Conservation (phyloP, 2,888 invertebrate genomes). For the Gastracanthus pulcherrimus region DNA sequence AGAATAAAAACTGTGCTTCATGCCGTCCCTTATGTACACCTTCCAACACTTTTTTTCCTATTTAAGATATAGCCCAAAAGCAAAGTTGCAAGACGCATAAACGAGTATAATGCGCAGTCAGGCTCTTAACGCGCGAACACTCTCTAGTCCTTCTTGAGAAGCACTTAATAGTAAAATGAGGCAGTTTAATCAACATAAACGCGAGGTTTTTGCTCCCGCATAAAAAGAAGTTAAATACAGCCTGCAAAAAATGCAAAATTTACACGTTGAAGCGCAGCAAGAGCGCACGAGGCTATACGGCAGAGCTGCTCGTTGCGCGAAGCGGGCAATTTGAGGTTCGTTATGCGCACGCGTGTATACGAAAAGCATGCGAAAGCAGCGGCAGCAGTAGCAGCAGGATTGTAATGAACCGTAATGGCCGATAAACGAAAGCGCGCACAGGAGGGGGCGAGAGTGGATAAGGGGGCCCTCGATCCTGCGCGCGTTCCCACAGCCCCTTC, state of each 20-base stretch:
- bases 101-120: neutral
- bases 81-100: too few relatives aligned
- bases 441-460: neutral
- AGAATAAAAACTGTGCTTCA: too few relatives aligned
- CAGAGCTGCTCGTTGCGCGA: neutral
- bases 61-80: too few relatives aligned
- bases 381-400: too few relatives aligned
- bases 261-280: too few relatives aligned
- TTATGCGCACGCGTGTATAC: neutral
- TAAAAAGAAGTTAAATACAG: slow-evolving; percentile 6
- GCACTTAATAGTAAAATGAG: slow-evolving; percentile 17
- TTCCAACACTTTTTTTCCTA: too few relatives aligned
- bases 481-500: slow-evolving; percentile 52
- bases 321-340: slow-evolving; percentile 34
- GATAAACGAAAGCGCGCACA: slow-evolving; percentile 40
- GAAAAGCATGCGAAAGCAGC: slow-evolving; percentile 38
- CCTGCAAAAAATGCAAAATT: slow-evolving; percentile 27
- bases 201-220: neutral
- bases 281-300: too few relatives aligned
- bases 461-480: too few relatives aligned
- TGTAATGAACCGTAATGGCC: slow-evolving; percentile 50
- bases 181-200: slow-evolving; percentile 26
- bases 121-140: neutral
- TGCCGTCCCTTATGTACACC: too few relatives aligned
- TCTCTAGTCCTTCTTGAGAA: neutral